Base-by-base conservation (phyloP, 2,113 vertebrate genomes). In the Gymnogyps californianus region DNA sequence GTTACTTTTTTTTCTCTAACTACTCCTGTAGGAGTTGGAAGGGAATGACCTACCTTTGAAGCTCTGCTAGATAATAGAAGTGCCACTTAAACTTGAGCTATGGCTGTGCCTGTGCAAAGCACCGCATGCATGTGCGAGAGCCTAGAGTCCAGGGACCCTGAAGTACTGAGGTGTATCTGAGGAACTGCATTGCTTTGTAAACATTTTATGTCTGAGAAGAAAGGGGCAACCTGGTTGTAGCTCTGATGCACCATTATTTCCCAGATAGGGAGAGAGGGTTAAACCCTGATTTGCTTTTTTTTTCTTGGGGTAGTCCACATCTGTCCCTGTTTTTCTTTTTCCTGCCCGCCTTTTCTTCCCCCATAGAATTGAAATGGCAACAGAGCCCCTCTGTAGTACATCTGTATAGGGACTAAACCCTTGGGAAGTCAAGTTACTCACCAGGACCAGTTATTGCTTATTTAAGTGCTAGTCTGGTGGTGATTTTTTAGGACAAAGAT, bases 121-220 rank as follows among this genome's bases (percentile, higher is more conserved):
- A 16, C 22, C 13, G 31, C 14, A 7, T 0, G 0, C 19, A 9
- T 70, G 14, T 64, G 44, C 1, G 3, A 58, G 24, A 77, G 32
- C 36, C 49, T 55, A 2, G 29, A 61, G 49, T 58, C 28, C 25
- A 81, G 55, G 74, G 25, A 40, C 34, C 2, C 32, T 51, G 59
- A 34, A 69, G 21, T 61, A 12, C 32, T 69, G 28, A 32, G 17
- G 2, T 58, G 21, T n/a, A 11, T 40, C 46, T 62, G 32, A 58
- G 38, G 29, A 72, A 54, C 57, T 42, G 13, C 38, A 32, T 54
- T 81, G 28, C 25, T 82, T 55, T 66, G 19, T 54, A 32, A 40
- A 54, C 25, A 8, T 61, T 52, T 71, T 36, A 5, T n/a, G 31
- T 58, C 13, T 88, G 38, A 47, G 46, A 72, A 75, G 49, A 32